Evolutionary conservation across 2,888 invertebrate genomes (phyloP), one percentile per base, ranked within the genome.

Genomic region (Blastobasis adustella): DNA sequence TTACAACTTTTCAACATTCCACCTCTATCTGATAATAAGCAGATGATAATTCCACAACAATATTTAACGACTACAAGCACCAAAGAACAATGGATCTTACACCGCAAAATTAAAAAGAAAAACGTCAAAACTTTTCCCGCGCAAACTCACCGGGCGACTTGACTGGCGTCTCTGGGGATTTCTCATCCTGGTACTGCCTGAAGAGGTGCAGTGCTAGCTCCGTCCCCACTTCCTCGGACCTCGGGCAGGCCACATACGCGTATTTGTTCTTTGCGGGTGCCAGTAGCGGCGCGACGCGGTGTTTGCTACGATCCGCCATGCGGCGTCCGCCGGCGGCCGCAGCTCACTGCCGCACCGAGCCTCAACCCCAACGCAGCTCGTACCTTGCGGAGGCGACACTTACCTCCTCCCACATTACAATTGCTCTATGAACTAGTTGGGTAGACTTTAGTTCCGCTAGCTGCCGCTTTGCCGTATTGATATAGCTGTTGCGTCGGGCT

Each of bases 151-250:
- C 83, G 54, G 71, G 63, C 10, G 78, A 68, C 62, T 83, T 82
- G 53, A 74, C 63, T 46, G 83, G 83, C 46, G 82, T 79, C 44
- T 68, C 70, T 0, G 74, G 75, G 6, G 61, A 57, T 46, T 62
- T 63, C 49, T 73, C 69, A 51, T 71, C 69, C 62, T 70, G 70
- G 49, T 67, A 70, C 52, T 74, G 69, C 52, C 63, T 66, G 51
- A 79, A 65, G 52, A 82, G 73, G 54, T 86, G 84, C 43, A 85
- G 71, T 5, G 87, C 83, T 56, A 82, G 75, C 55, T 87, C 86
- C 0, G 89, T 88, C 54, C 89, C 89, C 49, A 89, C 87, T 59
- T 89, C 89, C 66, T 89, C 89, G 55, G 89, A 89, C 50, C 89
- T 69, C 53, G 89, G 89, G 61, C 89, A 89, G 58, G 89, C 89